phyloP scores from a whole-genome alignment of 2,888 invertebrate genomes.

The Drosophila peninsularis region DNA sequence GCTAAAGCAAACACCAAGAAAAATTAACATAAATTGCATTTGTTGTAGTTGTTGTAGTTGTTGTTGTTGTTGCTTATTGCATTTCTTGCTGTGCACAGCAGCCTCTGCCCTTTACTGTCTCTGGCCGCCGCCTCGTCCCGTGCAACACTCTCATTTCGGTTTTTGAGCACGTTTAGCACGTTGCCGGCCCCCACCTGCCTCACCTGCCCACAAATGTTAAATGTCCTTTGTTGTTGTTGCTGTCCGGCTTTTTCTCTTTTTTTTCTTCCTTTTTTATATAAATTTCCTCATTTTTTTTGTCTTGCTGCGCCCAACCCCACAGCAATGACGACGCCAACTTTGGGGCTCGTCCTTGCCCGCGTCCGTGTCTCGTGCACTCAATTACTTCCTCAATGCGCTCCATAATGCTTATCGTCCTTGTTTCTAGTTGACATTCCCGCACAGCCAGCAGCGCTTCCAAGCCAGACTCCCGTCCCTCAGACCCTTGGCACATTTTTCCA shows the following conservation, averaged over 20 bases:
- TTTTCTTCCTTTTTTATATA: background rate
- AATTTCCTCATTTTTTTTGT: slow-evolving; percentile 17
- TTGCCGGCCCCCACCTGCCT: slow-evolving; percentile 52
- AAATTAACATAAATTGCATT: slow-evolving; percentile 80
- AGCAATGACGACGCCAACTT: slow-evolving; percentile 26
- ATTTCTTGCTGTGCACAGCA: slow-evolving; percentile 51
- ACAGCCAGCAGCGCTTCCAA: slow-evolving; percentile 69
- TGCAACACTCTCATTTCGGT: slow-evolving; percentile 77
- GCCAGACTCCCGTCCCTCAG: slow-evolving; percentile 42
- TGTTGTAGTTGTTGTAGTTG: slow-evolving; percentile 28
- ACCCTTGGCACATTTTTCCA: slow-evolving; percentile 79
- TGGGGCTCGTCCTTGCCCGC: slow-evolving; percentile 65
- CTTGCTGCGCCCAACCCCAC: slow-evolving; percentile 17
- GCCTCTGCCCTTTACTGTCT: slow-evolving; percentile 23
- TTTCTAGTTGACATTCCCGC: slow-evolving; percentile 81
- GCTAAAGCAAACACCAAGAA: slow-evolving; percentile 74
- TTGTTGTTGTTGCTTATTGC: slow-evolving; percentile 54
- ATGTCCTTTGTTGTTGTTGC: slow-evolving; percentile 54
- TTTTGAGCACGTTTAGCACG: slow-evolving; percentile 82
- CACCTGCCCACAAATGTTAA: slow-evolving; percentile 79
- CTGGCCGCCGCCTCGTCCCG: slow-evolving; percentile 47
- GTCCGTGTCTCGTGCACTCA: slow-evolving; percentile 77
- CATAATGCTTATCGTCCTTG: slow-evolving; percentile 82
- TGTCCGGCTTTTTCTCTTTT: slow-evolving; percentile 36
- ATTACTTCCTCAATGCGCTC: slow-evolving; percentile 83